Evolutionary conservation across 2,113 vertebrate genomes (phyloP).

Genomic region (Peromyscus polionotus): DNA sequence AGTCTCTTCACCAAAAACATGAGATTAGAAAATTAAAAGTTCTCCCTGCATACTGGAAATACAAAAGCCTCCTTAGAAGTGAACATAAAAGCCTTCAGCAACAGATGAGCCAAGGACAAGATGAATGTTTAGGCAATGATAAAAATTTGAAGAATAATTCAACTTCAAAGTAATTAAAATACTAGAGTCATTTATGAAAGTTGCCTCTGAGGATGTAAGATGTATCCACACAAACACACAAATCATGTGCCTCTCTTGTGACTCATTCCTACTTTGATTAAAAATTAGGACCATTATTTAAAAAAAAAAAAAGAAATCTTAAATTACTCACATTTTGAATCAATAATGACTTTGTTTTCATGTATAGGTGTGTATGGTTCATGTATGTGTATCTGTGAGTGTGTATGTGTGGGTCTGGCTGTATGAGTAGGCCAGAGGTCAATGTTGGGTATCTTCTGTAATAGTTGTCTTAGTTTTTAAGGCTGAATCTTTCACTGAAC

Average conservation of each 20-base stretch:
- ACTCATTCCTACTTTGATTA: neutral
- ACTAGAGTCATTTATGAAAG: neutral
- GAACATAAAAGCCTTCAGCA: neutral
- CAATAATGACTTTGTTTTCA: neutral
- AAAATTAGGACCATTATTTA: neutral
- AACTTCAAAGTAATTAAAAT: neutral
- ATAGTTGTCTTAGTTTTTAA: neutral
- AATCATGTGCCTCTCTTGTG: neutral
- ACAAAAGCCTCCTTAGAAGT: neutral
- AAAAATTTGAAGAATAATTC: neutral
- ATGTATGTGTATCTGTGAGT: neutral
- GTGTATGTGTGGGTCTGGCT: neutral
- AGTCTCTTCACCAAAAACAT: neutral
- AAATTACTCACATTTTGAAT: constrained; percentile 31
- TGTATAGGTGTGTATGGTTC: neutral
- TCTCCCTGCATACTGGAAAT: neutral
- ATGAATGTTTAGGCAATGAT: neutral
- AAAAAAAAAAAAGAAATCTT: neutral
- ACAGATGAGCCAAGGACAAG: neutral
- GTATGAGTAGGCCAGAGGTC: neutral
- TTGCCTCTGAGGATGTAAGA: neutral
- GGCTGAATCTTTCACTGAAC: too few species aligned
- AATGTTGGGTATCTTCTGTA: too few species aligned
- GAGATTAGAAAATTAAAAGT: neutral
- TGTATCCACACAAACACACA: neutral